phyloP scores from a whole-genome alignment of 2,113 vertebrate genomes.

The Dicaeum eximium region DNA sequence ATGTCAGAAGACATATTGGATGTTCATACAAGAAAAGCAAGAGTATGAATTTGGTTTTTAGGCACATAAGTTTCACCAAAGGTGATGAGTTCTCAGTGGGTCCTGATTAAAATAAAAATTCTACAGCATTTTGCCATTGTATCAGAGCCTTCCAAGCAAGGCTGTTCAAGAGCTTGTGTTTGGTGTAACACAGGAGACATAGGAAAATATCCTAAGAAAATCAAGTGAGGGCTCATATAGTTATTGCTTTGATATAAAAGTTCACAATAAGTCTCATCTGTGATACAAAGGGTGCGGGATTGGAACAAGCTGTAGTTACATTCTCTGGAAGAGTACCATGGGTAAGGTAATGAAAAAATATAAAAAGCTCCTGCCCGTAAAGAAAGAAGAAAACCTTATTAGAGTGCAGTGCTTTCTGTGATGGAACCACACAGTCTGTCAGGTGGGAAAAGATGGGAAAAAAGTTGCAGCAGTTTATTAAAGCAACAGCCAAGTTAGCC shows the following conservation, averaged over 20 bases:
- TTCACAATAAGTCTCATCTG: not conserved
- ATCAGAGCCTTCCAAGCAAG: not conserved
- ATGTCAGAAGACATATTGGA: not conserved
- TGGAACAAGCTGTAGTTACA: not conserved
- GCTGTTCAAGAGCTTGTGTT: not conserved
- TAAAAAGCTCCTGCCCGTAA: not conserved
- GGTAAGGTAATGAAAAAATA: not conserved
- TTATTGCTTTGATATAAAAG: not conserved
- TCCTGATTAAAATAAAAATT: not conserved
- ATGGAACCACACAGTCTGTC: not conserved
- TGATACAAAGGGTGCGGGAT: not conserved
- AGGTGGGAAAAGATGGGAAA: not conserved
- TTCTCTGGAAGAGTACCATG: not conserved
- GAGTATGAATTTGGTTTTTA: not conserved
- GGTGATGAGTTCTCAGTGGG: not conserved
- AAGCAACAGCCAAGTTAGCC: not conserved
- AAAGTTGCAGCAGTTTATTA: not conserved
- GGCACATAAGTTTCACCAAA: rapidly evolving
- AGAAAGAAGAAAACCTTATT: not conserved
- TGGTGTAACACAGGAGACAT: not conserved
- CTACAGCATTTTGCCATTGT: not conserved
- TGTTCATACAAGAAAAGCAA: not conserved
- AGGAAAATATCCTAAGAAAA: not conserved
- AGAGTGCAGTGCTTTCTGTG: not conserved
- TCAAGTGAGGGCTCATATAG: not conserved